These are phyloP conservation scores for Mythimna lalbum DNA, from an alignment of 2,888 invertebrate species.

Conservation along the genomic window DNA sequence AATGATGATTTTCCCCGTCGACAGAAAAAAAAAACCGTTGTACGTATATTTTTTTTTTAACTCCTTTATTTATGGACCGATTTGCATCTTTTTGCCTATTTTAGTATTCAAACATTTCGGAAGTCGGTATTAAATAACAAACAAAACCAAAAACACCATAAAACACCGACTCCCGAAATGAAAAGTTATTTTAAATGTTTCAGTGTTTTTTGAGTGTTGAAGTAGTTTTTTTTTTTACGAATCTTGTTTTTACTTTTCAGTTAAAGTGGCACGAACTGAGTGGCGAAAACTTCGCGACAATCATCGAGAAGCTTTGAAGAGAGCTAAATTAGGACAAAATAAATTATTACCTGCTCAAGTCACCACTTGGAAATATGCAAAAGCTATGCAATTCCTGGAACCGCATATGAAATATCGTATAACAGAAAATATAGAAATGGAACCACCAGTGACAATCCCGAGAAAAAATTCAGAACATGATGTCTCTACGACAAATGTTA, in stretches of 20 bases:
- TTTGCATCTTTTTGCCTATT: too few species aligned
- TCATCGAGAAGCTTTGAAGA: slow-evolving; percentile 84
- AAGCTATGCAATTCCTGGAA: slow-evolving; percentile 86
- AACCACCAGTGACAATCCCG: slow-evolving; percentile 64
- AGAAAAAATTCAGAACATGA: slow-evolving; percentile 75
- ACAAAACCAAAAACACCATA: too few species aligned
- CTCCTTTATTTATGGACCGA: too few species aligned
- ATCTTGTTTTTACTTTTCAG: slow-evolving; percentile 70
- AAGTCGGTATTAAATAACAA: too few species aligned
- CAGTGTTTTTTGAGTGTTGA: too few species aligned
- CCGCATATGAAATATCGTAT: slow-evolving; percentile 88
- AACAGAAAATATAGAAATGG: slow-evolving; percentile 85
- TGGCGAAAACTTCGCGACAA: slow-evolving; percentile 87
- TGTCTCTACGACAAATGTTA: slow-evolving; percentile 74
- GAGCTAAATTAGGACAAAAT: slow-evolving; percentile 86
- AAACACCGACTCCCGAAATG: too few species aligned
- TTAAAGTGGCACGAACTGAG: slow-evolving; percentile 83
- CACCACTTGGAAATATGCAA: slow-evolving; percentile 88
- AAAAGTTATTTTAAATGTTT: too few species aligned
- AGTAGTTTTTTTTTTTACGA: background rate
- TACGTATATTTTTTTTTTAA: too few species aligned
- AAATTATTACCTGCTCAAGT: slow-evolving; percentile 86
- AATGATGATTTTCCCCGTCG: too few species aligned
- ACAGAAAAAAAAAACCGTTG: too few species aligned
- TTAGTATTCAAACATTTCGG: too few species aligned